These are phyloP conservation scores for Nylanderia fulva DNA, from an alignment of 1,140 invertebrate species.

Conservation along the genomic window DNA sequence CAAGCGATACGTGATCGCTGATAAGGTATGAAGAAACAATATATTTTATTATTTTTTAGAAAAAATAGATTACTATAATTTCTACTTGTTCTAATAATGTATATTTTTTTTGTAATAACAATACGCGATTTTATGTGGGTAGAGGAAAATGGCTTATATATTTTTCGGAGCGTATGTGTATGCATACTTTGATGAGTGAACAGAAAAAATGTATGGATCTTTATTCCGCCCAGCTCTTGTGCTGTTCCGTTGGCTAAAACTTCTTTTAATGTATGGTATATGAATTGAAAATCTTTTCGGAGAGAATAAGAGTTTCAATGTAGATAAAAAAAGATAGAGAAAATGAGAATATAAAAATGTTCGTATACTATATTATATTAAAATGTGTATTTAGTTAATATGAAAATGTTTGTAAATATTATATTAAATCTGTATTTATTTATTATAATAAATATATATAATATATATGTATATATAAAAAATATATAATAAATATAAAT, in stretches of 20 bases:
- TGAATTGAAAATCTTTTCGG: not conserved
- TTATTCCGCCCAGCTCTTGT: slow-evolving; percentile 5
- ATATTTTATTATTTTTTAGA: not conserved
- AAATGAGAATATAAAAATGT: not conserved
- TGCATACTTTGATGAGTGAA: not conserved
- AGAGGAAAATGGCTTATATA: slow-evolving; percentile 27
- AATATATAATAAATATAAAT: too few relatives aligned
- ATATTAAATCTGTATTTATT: too few relatives aligned
- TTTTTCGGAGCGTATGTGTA: slow-evolving; percentile 15
- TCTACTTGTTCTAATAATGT: not conserved
- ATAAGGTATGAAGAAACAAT: slow-evolving; percentile 5
- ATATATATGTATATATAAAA: too few relatives aligned
- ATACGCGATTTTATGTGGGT: not conserved
- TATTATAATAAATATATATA: too few relatives aligned
- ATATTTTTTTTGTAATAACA: slow-evolving; percentile 4
- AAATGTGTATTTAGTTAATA: too few relatives aligned
- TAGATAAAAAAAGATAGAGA: not conserved
- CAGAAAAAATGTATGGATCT: slow-evolving; percentile 28
- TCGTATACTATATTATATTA: too few relatives aligned
- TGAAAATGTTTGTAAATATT: too few relatives aligned
- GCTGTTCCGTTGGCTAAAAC: not conserved
- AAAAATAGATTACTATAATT: too few relatives aligned
- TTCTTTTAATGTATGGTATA: slow-evolving; percentile 36
- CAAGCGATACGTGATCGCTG: not conserved
- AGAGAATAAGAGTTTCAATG: not conserved